Evolutionary conservation across 2,797 vertebrate genomes (phyloP).

Genomic region (Atherinosoma microstoma): DNA sequence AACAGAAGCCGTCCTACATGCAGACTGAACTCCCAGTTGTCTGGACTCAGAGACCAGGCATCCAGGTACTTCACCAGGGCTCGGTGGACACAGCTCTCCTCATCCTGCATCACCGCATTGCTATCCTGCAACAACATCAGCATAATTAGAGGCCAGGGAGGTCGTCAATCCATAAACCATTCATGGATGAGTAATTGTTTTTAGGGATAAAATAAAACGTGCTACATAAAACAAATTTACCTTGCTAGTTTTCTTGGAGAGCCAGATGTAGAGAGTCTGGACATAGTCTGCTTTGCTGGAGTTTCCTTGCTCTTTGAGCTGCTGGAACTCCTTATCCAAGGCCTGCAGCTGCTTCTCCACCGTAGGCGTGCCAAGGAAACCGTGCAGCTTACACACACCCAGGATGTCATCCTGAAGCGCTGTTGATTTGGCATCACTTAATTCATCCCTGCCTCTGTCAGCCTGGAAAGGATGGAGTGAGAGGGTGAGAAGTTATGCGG

Average conservation of each 20-base stretch:
- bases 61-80: constrained; percentile 82
- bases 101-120: constrained; percentile 51
- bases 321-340: constrained; percentile 77
- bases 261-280: constrained; percentile 80
- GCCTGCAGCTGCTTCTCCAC: constrained; percentile 79
- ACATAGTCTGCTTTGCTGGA: constrained; percentile 77
- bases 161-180: neutral
- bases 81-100: constrained; percentile 66
- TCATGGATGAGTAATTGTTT: neutral
- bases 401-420: constrained; percentile 78
- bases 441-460: constrained; percentile 54
- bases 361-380: constrained; percentile 68
- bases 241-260: constrained; percentile 77
- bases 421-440: constrained; percentile 66
- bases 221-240: constrained; percentile 34
- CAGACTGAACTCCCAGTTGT: constrained; percentile 78
- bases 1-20: constrained; percentile 77
- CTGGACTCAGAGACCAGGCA: constrained; percentile 77
- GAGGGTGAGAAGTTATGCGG: neutral
- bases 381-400: constrained; percentile 80
- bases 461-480: constrained; percentile 39
- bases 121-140: constrained; percentile 42
- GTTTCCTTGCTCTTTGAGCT: constrained; percentile 78
- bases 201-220: neutral
- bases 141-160: neutral